Percentiles rank a stretch among this genome's conserved stretches.
phyloP scores from a whole-genome alignment of 2,797 vertebrate species.

The Helicolenus hilgendorfi region DNA sequence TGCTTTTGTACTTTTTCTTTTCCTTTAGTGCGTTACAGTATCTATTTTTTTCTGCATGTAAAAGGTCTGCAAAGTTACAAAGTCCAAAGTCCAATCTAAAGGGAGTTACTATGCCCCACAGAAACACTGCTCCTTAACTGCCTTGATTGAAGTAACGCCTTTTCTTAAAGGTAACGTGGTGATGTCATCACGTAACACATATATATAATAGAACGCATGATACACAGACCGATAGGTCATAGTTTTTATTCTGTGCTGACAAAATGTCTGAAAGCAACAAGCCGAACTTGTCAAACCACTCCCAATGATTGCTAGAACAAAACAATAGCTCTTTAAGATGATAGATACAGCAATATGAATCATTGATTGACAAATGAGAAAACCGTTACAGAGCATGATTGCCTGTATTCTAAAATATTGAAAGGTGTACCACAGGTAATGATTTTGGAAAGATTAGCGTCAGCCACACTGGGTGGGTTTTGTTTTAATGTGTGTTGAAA shows the following conservation, averaged over 20 bases:
- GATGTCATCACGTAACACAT: too few species aligned
- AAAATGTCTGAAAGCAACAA: neutral
- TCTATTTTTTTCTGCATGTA: too few species aligned
- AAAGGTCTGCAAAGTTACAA: too few species aligned
- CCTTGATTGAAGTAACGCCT: too few species aligned
- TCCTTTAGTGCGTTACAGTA: too few species aligned
- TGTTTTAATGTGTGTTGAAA: slow-evolving; percentile 60
- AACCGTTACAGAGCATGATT: neutral
- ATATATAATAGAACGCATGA: neutral
- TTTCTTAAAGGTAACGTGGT: too few species aligned
- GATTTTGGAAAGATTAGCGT: slow-evolving; percentile 30
- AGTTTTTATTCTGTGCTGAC: neutral
- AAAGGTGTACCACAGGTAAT: slow-evolving; percentile 23
- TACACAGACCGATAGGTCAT: neutral
- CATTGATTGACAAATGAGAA: neutral
- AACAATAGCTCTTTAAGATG: neutral
- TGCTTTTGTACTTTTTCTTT: too few species aligned
- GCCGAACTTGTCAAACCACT: neutral
- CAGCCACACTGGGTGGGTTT: slow-evolving; percentile 44
- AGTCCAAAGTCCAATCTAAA: too few species aligned
- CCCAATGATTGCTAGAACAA: neutral
- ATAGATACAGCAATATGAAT: neutral
- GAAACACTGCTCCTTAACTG: too few species aligned
- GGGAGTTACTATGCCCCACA: too few species aligned
- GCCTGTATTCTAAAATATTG: slow-evolving; percentile 15